Evolutionary conservation across 2,888 invertebrate species (phyloP), one percentile per base, ranked within the genome.

Genomic region (Sinopyrophorus schimmeli): DNA sequence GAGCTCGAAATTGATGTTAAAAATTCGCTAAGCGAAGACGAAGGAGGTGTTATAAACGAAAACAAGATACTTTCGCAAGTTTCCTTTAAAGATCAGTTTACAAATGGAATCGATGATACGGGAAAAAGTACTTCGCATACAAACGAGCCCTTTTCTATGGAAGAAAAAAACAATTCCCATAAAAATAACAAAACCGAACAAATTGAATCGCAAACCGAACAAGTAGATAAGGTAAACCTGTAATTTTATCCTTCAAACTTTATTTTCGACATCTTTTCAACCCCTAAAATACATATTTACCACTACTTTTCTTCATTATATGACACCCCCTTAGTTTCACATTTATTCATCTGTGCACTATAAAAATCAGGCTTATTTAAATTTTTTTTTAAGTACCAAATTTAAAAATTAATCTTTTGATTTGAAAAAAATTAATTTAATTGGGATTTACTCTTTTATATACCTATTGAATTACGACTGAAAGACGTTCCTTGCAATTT

Each of bases 181-280:
- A 37, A 41, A 40, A 35, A 63, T 18, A 59, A n/a, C n/a, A n/a
- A 63, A 17, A 58, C 62, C 3, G 51, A 47, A 48, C 67, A 61
- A 0, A 63, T 67, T 4, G 72, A 71, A 40, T 67, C 71, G 24
- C 67, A 61, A 0, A 62, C 67, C 4, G 72, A 71, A 40, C 66
- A 47, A 5, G 32, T 40, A 26, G 34, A 34, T n/a, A 42, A 48
- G 48, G 48, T 48, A 48, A n/a, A 37, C 6, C 9, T 14, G 15
- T 24, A n/a, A 18, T 18, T 18, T 9, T 31, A 12, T 30, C 15
- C 15, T 7, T 7, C 2, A 5, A 30, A 30, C 6, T 14, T 6
- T 14, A 12, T 15, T 30, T 30, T 15, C 9, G 2, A 7, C 7
- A 4, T 3, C 9, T 21, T 21, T 21, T 21, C 5, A 21, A 21